Percentiles rank a stretch among this genome's conserved stretches.
Evolutionary conservation across 2,113 vertebrate genomes (phyloP).

Genomic region (Perca schrenkii): DNA sequence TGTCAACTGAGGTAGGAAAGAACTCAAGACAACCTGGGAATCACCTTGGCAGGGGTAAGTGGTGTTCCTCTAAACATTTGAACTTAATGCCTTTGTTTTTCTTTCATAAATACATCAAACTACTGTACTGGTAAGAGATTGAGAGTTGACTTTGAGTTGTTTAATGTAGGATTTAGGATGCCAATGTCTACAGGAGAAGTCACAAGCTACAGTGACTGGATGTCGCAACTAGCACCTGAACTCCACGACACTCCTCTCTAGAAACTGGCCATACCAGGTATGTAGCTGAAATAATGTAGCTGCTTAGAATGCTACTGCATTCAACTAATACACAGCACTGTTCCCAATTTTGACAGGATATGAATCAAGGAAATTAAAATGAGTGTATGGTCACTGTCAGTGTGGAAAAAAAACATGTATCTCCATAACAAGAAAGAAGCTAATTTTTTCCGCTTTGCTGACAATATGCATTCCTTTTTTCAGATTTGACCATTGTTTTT

Average conservation of each 20-base stretch:
- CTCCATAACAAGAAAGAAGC: neutral
- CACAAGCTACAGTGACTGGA: conserved; percentile 54
- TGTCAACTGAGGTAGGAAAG: neutral
- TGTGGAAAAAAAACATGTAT: neutral
- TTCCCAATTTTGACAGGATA: neutral
- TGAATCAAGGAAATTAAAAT: neutral
- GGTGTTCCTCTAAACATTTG: neutral
- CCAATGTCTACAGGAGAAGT: neutral
- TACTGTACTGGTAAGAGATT: neutral
- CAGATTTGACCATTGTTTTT: too few relatives aligned
- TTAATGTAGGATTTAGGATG: neutral
- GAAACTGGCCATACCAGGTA: conserved; percentile 71
- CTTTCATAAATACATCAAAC: neutral
- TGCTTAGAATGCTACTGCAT: neutral
- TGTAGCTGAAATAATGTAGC: neutral
- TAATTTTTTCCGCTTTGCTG: too few relatives aligned
- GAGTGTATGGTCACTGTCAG: too few relatives aligned
- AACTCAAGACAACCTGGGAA: neutral
- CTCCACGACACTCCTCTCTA: conserved; percentile 51
- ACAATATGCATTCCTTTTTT: too few relatives aligned
- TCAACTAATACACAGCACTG: neutral
- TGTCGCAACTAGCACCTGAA: conserved; percentile 56
- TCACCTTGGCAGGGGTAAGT: conserved; percentile 14
- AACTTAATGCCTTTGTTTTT: neutral
- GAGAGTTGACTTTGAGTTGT: conserved; percentile 1